Percentiles rank a stretch among this genome's conserved stretches.
Evolutionary conservation across 2,888 invertebrate genomes (phyloP).

Genomic region (Clistopyga incitator): DNA sequence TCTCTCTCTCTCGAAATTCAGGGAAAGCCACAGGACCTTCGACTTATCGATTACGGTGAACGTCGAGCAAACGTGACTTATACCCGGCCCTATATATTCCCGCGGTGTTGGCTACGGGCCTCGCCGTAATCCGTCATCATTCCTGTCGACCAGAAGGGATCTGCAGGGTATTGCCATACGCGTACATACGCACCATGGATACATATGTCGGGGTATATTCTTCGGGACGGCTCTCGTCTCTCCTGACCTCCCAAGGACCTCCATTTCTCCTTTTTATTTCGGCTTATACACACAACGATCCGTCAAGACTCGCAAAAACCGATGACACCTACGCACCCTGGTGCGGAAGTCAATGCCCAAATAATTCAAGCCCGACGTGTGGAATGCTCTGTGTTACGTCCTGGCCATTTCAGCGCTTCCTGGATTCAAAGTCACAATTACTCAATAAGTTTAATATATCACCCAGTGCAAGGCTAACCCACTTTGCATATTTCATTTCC

Average conservation of each 20-base stretch:
- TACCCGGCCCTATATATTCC: not conserved
- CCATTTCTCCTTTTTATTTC: not conserved
- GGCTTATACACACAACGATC: not conserved
- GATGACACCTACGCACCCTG: not conserved
- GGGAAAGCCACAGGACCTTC: conserved; percentile 43
- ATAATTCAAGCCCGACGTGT: not conserved
- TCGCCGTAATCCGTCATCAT: conserved; percentile 53
- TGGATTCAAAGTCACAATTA: too few relatives aligned
- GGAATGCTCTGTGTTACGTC: not conserved
- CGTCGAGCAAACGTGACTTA: conserved; percentile 3
- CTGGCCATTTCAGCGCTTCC: too few relatives aligned
- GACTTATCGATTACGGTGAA: conserved; percentile 43
- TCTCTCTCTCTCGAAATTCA: too few relatives aligned
- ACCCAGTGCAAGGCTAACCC: too few relatives aligned
- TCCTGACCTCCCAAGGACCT: conserved; percentile 5
- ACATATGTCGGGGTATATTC: conserved; percentile 26
- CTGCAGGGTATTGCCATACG: not conserved
- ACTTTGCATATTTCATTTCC: too few relatives aligned
- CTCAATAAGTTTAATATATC: too few relatives aligned
- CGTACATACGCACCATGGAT: not conserved
- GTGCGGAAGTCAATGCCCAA: not conserved
- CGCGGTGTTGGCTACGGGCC: not conserved
- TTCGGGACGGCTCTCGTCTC: not conserved
- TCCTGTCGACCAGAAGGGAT: conserved; percentile 17
- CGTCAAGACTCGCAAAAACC: not conserved